These are phyloP conservation scores for Orius insidiosus DNA, from an alignment of 1,140 invertebrate species.

Conservation along the genomic window DNA sequence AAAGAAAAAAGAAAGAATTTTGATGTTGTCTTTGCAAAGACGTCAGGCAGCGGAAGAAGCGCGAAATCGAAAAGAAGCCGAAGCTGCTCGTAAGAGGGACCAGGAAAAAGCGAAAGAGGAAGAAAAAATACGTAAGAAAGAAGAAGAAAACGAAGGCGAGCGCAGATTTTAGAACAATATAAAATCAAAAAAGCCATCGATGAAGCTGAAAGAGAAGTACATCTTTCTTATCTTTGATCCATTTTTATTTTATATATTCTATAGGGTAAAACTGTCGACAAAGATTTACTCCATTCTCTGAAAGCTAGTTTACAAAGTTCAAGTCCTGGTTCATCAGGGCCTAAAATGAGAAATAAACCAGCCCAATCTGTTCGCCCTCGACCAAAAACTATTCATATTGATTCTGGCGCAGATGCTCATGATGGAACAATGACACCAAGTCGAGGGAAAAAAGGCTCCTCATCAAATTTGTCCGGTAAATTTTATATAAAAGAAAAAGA, in stretches of 20 bases:
- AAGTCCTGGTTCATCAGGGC: constrained; percentile 15
- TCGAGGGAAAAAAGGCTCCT: constrained; percentile 61
- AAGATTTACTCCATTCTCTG: constrained; percentile 46
- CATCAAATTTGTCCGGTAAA: constrained; percentile 57
- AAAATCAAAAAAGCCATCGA: constrained; percentile 87
- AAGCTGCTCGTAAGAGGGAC: constrained; percentile 57
- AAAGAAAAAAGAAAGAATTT: constrained; percentile 72
- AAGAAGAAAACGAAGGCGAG: constrained; percentile 75
- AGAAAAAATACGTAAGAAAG: constrained; percentile 66
- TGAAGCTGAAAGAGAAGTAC: constrained; percentile 75
- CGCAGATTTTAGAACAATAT: constrained; percentile 83
- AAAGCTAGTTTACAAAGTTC: constrained; percentile 23
- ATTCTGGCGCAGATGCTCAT: constrained; percentile 53
- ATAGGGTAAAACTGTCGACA: constrained; percentile 64
- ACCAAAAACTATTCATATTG: constrained; percentile 76
- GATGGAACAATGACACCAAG: constrained; percentile 54
- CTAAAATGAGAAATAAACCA: constrained; percentile 37
- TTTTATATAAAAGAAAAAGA: neutral
- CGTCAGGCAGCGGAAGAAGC: constrained; percentile 77
- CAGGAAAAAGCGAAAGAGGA: constrained; percentile 71
- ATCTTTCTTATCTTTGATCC: neutral
- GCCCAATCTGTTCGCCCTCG: constrained; percentile 36
- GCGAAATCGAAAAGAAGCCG: constrained; percentile 65
- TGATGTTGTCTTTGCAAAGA: constrained; percentile 68
- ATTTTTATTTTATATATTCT: no score